Conservation (phyloP, 2,797 vertebrate species). For the Sternotherus odoratus region DNA sequence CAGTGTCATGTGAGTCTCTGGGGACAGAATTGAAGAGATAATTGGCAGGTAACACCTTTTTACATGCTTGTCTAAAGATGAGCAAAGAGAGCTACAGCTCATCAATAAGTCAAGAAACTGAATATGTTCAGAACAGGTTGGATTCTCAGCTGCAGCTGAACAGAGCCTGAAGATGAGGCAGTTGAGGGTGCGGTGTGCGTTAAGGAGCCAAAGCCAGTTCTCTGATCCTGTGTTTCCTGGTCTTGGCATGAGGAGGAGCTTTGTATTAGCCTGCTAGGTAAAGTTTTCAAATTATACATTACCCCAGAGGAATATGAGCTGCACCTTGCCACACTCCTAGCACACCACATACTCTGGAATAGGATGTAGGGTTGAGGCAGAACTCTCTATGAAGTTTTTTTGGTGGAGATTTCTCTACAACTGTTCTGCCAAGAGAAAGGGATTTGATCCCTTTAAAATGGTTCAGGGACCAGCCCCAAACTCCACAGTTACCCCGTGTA, state of each 20-base stretch:
- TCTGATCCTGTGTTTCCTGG: not conserved
- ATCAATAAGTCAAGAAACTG: not conserved
- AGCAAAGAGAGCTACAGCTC: not conserved
- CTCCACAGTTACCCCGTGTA: not conserved
- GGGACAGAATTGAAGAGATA: not conserved
- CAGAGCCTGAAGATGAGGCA: not conserved
- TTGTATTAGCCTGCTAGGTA: not conserved
- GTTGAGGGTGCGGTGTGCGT: not conserved
- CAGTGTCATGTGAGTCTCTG: not conserved
- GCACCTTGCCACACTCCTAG: not conserved
- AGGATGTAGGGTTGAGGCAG: not conserved
- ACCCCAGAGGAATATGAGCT: not conserved
- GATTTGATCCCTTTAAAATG: not conserved
- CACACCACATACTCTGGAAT: not conserved
- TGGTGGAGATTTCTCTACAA: not conserved
- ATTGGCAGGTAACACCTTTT: not conserved
- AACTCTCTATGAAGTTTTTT: not conserved
- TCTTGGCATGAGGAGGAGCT: not conserved
- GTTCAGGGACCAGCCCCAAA: not conserved
- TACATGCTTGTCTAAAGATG: not conserved
- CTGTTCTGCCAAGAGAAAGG: not conserved
- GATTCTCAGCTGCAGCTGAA: not conserved
- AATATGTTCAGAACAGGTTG: not conserved
- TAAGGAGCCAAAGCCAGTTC: not conserved
- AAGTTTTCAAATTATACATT: not conserved